Evolutionary conservation across 2,797 vertebrate genomes (phyloP).

Genomic region (Lagocephalus sceleratus): DNA sequence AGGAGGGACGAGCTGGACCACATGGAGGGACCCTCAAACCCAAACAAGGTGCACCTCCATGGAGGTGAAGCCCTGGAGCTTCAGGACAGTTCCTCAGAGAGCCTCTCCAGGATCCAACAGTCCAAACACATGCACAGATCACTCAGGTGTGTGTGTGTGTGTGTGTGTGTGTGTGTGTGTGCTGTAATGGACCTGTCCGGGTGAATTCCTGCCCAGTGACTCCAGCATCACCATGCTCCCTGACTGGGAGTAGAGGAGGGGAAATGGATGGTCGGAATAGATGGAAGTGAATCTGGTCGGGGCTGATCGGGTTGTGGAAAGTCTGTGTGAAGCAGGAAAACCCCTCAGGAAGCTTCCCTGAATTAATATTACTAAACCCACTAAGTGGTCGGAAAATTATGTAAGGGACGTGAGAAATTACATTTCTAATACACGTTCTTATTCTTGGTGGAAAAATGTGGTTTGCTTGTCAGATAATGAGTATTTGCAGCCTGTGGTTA

Average conservation of each 20-base stretch:
- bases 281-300: not conserved
- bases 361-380: slow-evolving; percentile 7
- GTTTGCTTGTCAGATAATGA: slow-evolving; percentile 24
- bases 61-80: not conserved
- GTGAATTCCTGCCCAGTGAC: no score
- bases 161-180: not conserved
- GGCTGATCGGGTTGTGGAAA: not conserved
- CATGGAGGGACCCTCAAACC: no score
- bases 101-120: no score
- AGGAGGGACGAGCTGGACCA: no score
- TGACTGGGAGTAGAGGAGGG: no score
- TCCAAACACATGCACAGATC: no score
- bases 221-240: no score
- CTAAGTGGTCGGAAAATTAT: slow-evolving; percentile 22
- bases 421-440: slow-evolving; percentile 22
- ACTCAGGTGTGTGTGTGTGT: not conserved
- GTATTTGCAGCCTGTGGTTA: slow-evolving; percentile 14
- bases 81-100: not conserved
- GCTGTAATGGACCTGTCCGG: no score
- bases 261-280: no score
- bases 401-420: slow-evolving; percentile 40
- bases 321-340: not conserved
- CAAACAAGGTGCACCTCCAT: no score
- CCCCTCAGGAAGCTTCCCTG: slow-evolving; percentile 1
- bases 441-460: slow-evolving; percentile 1